Evolutionary conservation across 2,888 invertebrate genomes (phyloP), one percentile per base, ranked within the genome.

Genomic region (Romanomermis culicivorax): DNA sequence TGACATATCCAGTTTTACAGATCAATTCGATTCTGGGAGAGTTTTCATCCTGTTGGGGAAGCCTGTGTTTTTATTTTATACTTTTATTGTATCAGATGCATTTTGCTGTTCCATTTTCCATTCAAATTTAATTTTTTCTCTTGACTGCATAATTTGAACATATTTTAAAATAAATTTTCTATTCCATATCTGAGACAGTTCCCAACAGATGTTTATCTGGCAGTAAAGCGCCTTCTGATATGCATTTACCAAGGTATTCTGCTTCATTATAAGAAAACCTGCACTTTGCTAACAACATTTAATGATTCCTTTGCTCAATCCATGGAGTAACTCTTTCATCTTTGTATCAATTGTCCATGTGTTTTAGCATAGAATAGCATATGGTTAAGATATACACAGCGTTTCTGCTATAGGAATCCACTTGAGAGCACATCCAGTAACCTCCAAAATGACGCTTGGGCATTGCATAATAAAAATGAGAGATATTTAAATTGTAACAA

Each of bases 241-340:
- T 64, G 0, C 65, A 29, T 53, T 66, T 67, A 1, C 69, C 68
- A 2, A 70, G 55, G 55, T 64, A 67, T 43, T 61, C 59, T 1
- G 69, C 29, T 27, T 27, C 3, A 3, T 24, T 4, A 3, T 23
- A 11, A 20, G 17, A 7, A 27, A 56, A 55, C 17, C 29, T 49
- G 51, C 64, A 65, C 56, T 69, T 68, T 0, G 24, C 50, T 1
- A 63, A 48, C 42, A 63, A 64, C 1, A 70, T 0, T 61, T 64
- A 36, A 60, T 29, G 2, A 48, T 47, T 23, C 27, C 42, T 23
- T 43, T 29, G 17, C n/a, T 3, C n/a, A 59, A 27, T 7, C 52
- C 20, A 20, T 20, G n/a, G n/a, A 59, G 56, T 20, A 2, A 67
- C 51, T 20, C 51, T 51, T 51, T n/a, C 14, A 27, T 24, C 23